Evolutionary conservation across 2,888 invertebrate genomes (phyloP), one percentile per base, ranked within the genome.

Genomic region (Campoplex nolae): DNA sequence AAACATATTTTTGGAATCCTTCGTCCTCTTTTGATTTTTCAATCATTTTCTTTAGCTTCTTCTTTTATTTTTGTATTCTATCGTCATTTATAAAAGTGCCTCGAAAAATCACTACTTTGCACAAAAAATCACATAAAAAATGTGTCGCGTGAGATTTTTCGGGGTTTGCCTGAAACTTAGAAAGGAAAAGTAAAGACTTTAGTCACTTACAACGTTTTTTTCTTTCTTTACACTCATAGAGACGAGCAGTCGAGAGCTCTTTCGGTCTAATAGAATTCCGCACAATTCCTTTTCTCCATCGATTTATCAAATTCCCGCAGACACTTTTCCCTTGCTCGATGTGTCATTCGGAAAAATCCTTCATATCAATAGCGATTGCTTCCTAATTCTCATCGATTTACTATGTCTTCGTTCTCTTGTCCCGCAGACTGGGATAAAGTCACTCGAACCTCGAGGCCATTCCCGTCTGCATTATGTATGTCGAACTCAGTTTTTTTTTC

Each of bases 261-360:
- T 62, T 78, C 23, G 2, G 48, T 32, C 42, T 74, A 77, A 85
- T 82, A 48, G 58, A 73, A 78, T 85, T 58, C 56, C 11, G n/a
- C 45, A 77, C 74, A 65, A 67, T 82, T 28, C 67, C 3, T 81
- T 78, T 77, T 68, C 38, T 73, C 28, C 38, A 74, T 68, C 77
- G 76, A 85, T 78, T 73, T 67, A 78, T 42, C 56, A 38, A 77
- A 78, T 74, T 67, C 73, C 2, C 48, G n/a, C n/a, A 11, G 76
- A 11, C 38, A 38, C 70, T 76, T 54, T 70, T 54, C 45, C n/a
- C n/a, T 65, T 18, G 23, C 45, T 70, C 32, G 9, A 68, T 23
- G 54, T 79, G 13, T 58, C 56, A 28, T 68, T 32, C 18, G 8
- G 58, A 42, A n/a, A 45, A 18, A 58, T 79, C 32, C 62, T 68